Conservation (phyloP, 2,888 invertebrate species). For the Scaptomyza cyrtandrae region DNA sequence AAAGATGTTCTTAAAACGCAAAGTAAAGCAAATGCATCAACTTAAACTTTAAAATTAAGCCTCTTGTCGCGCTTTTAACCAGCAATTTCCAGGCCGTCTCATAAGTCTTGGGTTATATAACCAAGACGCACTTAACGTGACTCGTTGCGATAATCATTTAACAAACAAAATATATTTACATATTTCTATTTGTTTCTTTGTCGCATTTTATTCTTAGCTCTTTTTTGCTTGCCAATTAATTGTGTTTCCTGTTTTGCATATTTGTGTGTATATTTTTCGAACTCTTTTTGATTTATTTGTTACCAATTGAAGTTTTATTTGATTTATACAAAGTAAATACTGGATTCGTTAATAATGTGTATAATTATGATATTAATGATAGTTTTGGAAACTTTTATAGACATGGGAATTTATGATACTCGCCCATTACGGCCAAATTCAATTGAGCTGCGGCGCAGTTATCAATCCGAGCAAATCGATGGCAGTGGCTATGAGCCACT, state of each 20-base stretch:
- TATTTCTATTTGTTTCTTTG: slow-evolving; percentile 12
- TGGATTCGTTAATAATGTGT: not conserved
- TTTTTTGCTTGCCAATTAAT: slow-evolving; percentile 46
- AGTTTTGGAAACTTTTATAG: slow-evolving; percentile 75
- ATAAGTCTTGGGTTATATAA: slow-evolving; percentile 6
- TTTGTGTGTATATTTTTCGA: slow-evolving; percentile 21
- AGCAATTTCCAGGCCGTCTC: slow-evolving; percentile 43
- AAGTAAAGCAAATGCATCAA: not conserved
- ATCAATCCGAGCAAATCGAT: slow-evolving; percentile 83
- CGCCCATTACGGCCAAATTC: slow-evolving; percentile 93
- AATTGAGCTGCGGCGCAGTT: slow-evolving; percentile 88
- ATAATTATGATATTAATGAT: slow-evolving; percentile 12
- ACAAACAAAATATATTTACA: slow-evolving; percentile 1
- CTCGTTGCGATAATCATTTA: slow-evolving; percentile 21
- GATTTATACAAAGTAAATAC: slow-evolving; percentile 8
- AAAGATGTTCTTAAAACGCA: no score
- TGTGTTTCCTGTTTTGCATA: slow-evolving; percentile 40
- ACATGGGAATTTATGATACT: slow-evolving; percentile 87
- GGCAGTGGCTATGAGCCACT: slow-evolving; percentile 80
- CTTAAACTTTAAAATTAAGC: not conserved
- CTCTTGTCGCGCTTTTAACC: slow-evolving; percentile 7
- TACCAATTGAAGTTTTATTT: slow-evolving; percentile 26
- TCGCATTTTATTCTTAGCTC: slow-evolving; percentile 24
- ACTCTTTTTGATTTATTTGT: slow-evolving; percentile 10
- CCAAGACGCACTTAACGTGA: slow-evolving; percentile 19